Percentiles rank a stretch among this genome's conserved stretches.
Evolutionary conservation across 2,888 invertebrate species (phyloP).

Genomic region (Ormia ochracea): DNA sequence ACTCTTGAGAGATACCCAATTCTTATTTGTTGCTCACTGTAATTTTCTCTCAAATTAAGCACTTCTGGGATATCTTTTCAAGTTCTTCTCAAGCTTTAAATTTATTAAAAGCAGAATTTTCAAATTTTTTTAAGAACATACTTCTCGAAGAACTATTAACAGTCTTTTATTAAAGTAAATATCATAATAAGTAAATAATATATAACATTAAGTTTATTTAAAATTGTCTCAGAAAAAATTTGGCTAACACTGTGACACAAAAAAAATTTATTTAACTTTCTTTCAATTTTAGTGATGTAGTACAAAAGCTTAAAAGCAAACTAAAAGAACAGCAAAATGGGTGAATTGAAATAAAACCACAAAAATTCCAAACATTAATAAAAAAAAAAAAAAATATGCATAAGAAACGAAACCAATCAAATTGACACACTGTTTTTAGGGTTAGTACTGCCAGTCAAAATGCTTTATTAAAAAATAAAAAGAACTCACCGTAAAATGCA

Average conservation of each 20-base stretch:
- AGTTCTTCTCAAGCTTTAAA: too few relatives aligned
- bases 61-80: too few relatives aligned
- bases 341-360: conserved; percentile 54
- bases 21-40: too few relatives aligned
- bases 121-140: too few relatives aligned
- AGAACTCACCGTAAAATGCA: conserved; percentile 20
- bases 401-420: conserved; percentile 11
- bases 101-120: too few relatives aligned
- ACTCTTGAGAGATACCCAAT: too few relatives aligned
- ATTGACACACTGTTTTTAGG: conserved; percentile 48
- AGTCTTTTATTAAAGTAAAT: too few relatives aligned
- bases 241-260: conserved; percentile 51
- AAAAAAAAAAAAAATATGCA: background rate
- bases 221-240: conserved; percentile 10
- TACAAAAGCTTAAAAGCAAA: conserved; percentile 33
- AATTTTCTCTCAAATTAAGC: too few relatives aligned
- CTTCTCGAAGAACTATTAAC: too few relatives aligned
- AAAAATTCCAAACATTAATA: conserved; percentile 29
- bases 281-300: conserved; percentile 61
- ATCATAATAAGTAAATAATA: too few relatives aligned
- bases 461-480: conserved; percentile 23
- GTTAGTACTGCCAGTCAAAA: conserved; percentile 58
- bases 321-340: conserved; percentile 30
- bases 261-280: conserved; percentile 42
- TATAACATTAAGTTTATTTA: too few relatives aligned